Conservation (phyloP, 2,113 vertebrate species). For the Prionailurus bengalensis region DNA sequence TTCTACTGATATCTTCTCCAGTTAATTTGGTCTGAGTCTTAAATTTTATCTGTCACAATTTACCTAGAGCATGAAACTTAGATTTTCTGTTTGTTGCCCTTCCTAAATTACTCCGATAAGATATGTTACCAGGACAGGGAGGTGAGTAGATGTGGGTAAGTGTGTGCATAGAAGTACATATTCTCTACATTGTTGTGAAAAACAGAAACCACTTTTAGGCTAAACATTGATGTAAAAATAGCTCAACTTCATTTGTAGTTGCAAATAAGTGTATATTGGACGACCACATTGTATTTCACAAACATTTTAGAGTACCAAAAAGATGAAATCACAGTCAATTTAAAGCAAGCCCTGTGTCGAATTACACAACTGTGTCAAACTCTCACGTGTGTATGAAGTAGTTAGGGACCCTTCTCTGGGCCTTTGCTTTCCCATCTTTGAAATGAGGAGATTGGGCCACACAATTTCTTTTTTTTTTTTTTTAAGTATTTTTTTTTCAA, state of each 20-base stretch:
- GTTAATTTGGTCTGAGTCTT: neutral
- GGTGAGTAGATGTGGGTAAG: neutral
- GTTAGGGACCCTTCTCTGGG: neutral
- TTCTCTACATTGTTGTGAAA: neutral
- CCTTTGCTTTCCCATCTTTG: neutral
- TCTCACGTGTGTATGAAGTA: neutral
- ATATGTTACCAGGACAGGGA: neutral
- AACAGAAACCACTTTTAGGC: conserved; percentile 15
- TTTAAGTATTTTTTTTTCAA: no score
- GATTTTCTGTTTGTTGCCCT: neutral
- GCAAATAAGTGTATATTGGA: neutral
- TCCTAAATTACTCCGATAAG: neutral
- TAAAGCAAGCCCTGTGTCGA: neutral
- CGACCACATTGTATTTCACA: neutral
- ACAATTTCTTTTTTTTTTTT: neutral
- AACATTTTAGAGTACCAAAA: neutral
- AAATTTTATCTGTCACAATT: neutral
- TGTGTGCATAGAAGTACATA: neutral
- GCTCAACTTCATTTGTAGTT: neutral
- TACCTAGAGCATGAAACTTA: neutral
- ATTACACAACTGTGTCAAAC: neutral
- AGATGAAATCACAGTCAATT: neutral
- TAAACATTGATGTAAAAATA: neutral
- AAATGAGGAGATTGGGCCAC: neutral
- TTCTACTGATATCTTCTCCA: neutral